Conservation (phyloP, 2,888 invertebrate genomes). For the Serripes groenlandicus region DNA sequence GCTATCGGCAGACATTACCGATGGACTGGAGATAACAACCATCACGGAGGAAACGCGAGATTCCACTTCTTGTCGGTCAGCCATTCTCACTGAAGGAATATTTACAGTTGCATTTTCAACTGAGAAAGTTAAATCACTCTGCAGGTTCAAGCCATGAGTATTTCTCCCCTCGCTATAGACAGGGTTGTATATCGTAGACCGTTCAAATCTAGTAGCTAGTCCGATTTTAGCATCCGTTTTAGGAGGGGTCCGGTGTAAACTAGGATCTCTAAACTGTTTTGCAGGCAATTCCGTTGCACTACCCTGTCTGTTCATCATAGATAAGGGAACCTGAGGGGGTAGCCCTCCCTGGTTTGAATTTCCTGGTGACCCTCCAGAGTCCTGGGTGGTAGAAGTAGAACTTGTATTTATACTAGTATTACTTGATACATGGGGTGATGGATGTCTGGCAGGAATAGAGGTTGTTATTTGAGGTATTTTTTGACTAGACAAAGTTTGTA, state of each 20-base stretch:
- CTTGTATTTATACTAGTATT: conserved; percentile 39
- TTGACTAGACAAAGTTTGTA: conserved; percentile 81
- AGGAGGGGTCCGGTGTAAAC: conserved; percentile 78
- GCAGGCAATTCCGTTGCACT: conserved; percentile 64
- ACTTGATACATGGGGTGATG: conserved; percentile 30
- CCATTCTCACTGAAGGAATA: conserved; percentile 3
- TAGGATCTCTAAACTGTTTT: conserved; percentile 81
- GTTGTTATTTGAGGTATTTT: conserved; percentile 56
- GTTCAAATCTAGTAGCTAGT: conserved; percentile 83
- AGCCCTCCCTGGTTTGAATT: conserved; percentile 57
- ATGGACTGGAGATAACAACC: conserved; percentile 64
- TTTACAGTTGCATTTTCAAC: conserved; percentile 54
- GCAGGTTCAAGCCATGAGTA: conserved; percentile 35
- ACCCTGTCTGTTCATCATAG: conserved; percentile 55
- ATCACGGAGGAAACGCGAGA: conserved; percentile 63
- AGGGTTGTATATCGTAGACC: conserved; percentile 66
- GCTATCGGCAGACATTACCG: conserved; percentile 67
- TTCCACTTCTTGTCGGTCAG: conserved; percentile 30
- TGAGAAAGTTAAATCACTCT: conserved; percentile 65
- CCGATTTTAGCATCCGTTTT: conserved; percentile 82
- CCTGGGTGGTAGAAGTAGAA: conserved; percentile 10
- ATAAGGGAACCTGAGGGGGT: conserved; percentile 69
- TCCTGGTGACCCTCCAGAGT: conserved; percentile 29
- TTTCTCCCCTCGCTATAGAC: conserved; percentile 42
- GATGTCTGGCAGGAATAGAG: conserved; percentile 17